These are phyloP conservation scores for Psittacara wagleri DNA, from an alignment of 2,113 vertebrate genomes.

Conservation along the genomic window DNA sequence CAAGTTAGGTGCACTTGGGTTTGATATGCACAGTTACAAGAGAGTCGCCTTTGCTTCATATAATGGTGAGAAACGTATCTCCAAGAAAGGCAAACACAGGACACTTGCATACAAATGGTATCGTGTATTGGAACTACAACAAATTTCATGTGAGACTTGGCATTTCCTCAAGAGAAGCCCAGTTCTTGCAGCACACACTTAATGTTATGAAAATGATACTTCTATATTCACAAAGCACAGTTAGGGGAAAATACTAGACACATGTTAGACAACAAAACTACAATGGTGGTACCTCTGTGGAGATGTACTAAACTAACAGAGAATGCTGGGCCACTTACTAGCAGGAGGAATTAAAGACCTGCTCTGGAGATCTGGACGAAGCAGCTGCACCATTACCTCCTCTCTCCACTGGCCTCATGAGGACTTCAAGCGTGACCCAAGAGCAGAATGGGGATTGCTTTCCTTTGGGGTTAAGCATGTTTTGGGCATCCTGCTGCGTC, in stretches of 20 bases:
- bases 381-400: not conserved
- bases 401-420: not conserved
- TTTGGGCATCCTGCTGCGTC: not conserved
- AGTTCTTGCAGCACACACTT: conserved; percentile 50
- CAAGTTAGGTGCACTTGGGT: not conserved
- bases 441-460: not conserved
- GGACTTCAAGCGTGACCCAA: not conserved
- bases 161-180: conserved; percentile 79
- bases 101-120: rapidly evolving
- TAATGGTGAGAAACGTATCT: rapidly evolving
- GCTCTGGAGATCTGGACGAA: not conserved
- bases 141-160: not conserved
- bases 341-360: not conserved
- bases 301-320: not conserved
- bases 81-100: not conserved
- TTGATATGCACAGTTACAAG: not conserved
- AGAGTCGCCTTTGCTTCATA: not conserved
- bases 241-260: conserved; percentile 65
- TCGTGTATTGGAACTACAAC: rapidly evolving
- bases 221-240: conserved; percentile 62
- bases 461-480: not conserved
- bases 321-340: not conserved
- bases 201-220: conserved; percentile 62
- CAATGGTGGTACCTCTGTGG: not conserved
- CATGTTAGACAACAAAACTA: conserved; percentile 70